Base-by-base conservation (phyloP, 2,888 invertebrate genomes). In the Plagiodera versicolora region DNA sequence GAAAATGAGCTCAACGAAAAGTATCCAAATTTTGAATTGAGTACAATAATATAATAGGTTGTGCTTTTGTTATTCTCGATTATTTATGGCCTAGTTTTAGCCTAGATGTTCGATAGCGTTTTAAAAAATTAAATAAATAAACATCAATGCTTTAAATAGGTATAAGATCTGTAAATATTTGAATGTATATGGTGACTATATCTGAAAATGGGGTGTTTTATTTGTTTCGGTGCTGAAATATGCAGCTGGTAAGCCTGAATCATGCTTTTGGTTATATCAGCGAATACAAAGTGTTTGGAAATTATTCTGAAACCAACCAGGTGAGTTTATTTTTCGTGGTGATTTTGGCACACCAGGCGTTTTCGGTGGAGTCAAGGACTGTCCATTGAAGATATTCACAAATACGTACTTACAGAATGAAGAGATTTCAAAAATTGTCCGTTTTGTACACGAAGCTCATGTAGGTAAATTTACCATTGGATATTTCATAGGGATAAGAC, bases 71-170 rank as follows among this genome's bases (percentile, higher is more conserved):
- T 47, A 49, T 60, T 28, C 45, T 58, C 30, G 24, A 58, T 64
- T 44, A 28, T 57, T 49, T 46, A 59, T 52, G 45, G 57, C 56
- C 52, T 60, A 58, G 60, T 58, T 52, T 51, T 65, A 58, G 53
- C 35, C 53, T 62, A 60, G 58, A 60, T 66, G 70, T 71, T 67
- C 57, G 4, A 11, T 67, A 69, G 67, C 63, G 58, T 67, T 67
- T 67, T 68, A 61, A 64, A 70, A 60, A 61, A 62, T 57, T 67
- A 65, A 63, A 62, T 50, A 39, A 62, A 58, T 50, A 72, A 73
- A 68, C 66, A 72, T 69, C 69, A 73, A 75, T 75, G 77, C 77
- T 77, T 77, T 77, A 76, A 76, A 70, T 76, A 76, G 50, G 72
- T 68, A 67, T 74, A 75, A 74, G 74, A 64, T 47, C 56, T 75